Percentiles rank a stretch among this genome's conserved stretches.
These are phyloP conservation scores for Poeciliopsis presidionis DNA, from an alignment of 2,797 vertebrate genomes.

Conservation along the genomic window DNA sequence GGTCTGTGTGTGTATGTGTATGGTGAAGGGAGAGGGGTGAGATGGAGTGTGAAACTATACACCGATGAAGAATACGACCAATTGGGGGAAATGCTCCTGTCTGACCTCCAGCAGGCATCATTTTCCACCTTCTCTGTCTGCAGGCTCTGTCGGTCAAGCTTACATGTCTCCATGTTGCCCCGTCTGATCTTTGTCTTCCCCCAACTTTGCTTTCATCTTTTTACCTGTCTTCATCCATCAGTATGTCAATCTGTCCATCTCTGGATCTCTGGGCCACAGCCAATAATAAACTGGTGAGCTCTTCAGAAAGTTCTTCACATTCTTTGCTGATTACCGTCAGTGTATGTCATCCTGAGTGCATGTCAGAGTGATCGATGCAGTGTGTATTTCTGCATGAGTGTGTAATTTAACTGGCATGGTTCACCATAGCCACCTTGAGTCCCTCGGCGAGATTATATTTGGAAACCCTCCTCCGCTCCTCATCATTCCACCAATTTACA, in stretches of 20 bases:
- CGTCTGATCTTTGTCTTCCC: conserved; percentile 45
- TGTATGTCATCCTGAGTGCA: conserved; percentile 72
- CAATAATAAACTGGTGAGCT: conserved; percentile 67
- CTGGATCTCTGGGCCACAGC: conserved; percentile 49
- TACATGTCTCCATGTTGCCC: conserved; percentile 46
- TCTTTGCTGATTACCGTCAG: conserved; percentile 70
- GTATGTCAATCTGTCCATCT: conserved; percentile 64
- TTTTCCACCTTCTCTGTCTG: conserved; percentile 49
- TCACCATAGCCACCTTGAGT: no score
- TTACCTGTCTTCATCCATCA: conserved; percentile 70
- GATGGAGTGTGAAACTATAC: conserved; percentile 65
- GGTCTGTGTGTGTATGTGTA: neutral
- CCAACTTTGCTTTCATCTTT: conserved; percentile 53
- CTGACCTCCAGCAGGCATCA: conserved; percentile 75
- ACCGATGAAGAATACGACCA: conserved; percentile 56
- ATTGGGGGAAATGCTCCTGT: conserved; percentile 62
- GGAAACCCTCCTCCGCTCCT: no score
- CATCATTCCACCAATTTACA: no score
- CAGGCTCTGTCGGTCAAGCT: conserved; percentile 38
- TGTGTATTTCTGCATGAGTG: conserved; percentile 43
- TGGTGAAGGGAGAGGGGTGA: neutral
- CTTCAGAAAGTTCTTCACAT: conserved; percentile 58
- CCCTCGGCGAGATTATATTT: no score
- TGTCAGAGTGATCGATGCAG: conserved; percentile 69
- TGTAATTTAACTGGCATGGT: conserved; percentile 19